Evolutionary conservation across 2,797 vertebrate species (phyloP).

Genomic region (Alcedo quadribrachys): DNA sequence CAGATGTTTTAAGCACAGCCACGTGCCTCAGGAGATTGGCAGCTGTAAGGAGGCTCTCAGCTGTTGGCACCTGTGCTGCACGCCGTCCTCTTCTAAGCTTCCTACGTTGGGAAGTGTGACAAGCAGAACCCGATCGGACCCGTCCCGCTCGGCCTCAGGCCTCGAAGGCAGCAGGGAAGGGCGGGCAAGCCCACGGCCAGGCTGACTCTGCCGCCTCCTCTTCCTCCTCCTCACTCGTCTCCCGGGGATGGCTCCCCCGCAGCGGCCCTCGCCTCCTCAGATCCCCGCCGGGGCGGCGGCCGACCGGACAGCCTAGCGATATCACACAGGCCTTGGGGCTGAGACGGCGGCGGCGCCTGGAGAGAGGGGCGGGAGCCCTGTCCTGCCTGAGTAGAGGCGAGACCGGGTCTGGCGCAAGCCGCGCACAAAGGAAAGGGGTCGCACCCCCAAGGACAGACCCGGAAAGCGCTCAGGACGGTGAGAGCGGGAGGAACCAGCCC

Average conservation of each 20-base stretch:
- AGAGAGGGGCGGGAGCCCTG: too few species aligned
- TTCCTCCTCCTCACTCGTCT: not conserved
- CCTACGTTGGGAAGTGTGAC: rapidly evolving
- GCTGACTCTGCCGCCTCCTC: not conserved
- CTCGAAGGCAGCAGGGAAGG: not conserved
- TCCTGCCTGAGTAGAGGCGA: too few species aligned
- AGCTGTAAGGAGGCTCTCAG: not conserved
- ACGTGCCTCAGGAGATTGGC: not conserved
- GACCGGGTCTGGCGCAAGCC: not conserved
- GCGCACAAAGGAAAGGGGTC: too few species aligned
- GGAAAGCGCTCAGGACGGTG: too few species aligned
- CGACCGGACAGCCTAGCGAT: too few species aligned
- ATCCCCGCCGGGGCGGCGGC: too few species aligned
- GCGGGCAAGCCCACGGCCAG: not conserved
- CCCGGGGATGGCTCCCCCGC: not conserved
- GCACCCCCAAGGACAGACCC: too few species aligned
- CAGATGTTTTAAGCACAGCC: not conserved
- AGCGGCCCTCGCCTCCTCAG: not conserved
- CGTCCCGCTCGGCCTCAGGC: not conserved
- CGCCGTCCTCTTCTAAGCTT: not conserved
- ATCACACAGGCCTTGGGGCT: too few species aligned
- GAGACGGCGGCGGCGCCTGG: not conserved
- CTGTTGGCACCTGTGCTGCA: not conserved
- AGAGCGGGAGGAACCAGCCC: too few species aligned
- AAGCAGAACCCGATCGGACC: rapidly evolving